Evolutionary conservation across 2,113 vertebrate genomes (phyloP), one percentile per base, ranked within the genome.

Genomic region (Orientallactaga bullata): DNA sequence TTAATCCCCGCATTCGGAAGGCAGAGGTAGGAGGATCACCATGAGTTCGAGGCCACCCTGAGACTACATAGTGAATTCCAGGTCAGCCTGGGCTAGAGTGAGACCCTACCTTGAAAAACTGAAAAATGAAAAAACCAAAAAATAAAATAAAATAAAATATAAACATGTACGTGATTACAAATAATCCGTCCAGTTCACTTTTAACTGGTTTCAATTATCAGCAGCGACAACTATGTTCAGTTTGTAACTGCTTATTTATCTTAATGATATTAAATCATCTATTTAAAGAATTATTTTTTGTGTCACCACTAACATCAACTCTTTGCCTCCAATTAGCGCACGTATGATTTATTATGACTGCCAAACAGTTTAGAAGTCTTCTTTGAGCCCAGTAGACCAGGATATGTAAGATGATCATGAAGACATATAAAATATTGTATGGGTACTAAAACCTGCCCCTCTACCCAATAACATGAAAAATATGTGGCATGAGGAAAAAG

Each of bases 221-320:
- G 16, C 60, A 96, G 86, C 66, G 84, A 89, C 80, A 96, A 95
- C 94, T 91, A 94, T 89, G 84, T 86, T 95, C 39, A 23, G 7
- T 76, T 94, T 93, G 9, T 80, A 79, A 58, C 60, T 96, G 26
- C 11, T 88, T 95, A 95, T 92, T 95, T 88, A 93, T 89, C 89
- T 94, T 80, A 95, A 91, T 76, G 42, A 88, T 83, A 91, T 69
- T 32, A 35, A 73, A 81, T 42, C 65, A 87, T 8, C 18, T 65
- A 88, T 71, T 97, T 89, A 84, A 88, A 87, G 76, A 85, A 96
- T 80, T 94, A 83, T 82, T 86, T 92, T 92, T 86, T 60, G 74
- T 66, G 72, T 88, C 32, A 93, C 42, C 60, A 90, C 63, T 66
- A 90, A 94, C 68, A 91, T 90, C 66, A 74, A 28, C 76, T 66